Evolutionary conservation across 2,113 vertebrate species (phyloP), one percentile per base, ranked within the genome.

Genomic region (Clinocottus analis): DNA sequence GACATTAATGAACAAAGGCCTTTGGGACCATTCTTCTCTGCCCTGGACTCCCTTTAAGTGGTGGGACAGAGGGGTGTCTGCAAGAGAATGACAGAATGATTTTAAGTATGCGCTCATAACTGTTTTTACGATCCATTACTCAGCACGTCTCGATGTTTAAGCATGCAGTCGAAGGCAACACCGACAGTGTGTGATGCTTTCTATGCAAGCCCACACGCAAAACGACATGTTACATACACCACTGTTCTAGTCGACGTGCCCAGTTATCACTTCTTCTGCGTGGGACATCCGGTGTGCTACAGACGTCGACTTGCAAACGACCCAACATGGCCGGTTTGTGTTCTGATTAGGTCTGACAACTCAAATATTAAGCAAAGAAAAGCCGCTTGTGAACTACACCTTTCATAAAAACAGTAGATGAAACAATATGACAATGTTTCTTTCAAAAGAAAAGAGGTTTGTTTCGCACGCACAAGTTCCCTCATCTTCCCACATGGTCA

Each of bases 51-150:
- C 92, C 91, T 95, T 95, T 66, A 95, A 89, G 77, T 93, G 91
- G 79, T 96, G 72, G 77, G 91, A 90, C 76, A 90, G 91, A 82
- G 95, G 92, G 80, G 92, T 91, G 87, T 96, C 97, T 99, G 88
- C 62, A 85, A 84, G 51, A 41, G 76, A n/a, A 74, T 13, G 11
- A 53, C 4, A 33, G 41, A 14, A 43, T 13, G 41, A 25, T 19
- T 39, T 31, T 16, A 29, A 31, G 11, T 33, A 53, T 39, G 39
- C 7, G 3, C 25, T 73, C 27, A 81, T 65, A 79, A 21, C 9
- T 23, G 2, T 53, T 31, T 35, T 19, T 23, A 45, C 10, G 31
- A 61, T 56, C 19, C 16, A 11, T 59, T 39, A n/a, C 13, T 61
- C 10, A 23, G 29, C 21, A 9, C 7, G 58, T 2, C 5, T 60